Conservation (phyloP, 1,140 invertebrate genomes). For the Bombus pyrosoma region DNA sequence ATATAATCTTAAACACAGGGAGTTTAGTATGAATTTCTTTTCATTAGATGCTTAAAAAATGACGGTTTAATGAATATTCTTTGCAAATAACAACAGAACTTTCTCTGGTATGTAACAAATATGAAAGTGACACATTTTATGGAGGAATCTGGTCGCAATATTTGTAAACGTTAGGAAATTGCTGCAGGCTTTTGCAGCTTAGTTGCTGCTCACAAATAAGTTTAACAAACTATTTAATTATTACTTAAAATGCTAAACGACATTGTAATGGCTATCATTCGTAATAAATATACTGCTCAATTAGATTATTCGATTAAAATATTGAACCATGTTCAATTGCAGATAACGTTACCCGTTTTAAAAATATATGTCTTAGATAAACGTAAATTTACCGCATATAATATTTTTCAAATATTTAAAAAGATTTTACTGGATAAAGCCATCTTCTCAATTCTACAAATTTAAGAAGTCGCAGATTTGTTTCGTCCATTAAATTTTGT, state of each 20-base stretch:
- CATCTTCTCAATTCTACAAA: too few species aligned
- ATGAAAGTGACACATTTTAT: conserved; percentile 20
- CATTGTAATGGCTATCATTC: background rate
- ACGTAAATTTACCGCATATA: too few species aligned
- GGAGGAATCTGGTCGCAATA: background rate
- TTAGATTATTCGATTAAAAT: too few species aligned
- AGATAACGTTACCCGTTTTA: background rate
- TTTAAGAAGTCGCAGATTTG: too few species aligned
- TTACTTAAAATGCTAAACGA: too few species aligned
- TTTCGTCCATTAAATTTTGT: too few species aligned
- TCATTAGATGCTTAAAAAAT: background rate
- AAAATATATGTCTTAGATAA: background rate
- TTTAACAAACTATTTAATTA: too few species aligned
- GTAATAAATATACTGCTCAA: background rate
- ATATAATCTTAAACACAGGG: too few species aligned
- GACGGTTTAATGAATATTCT: background rate
- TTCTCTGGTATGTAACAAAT: conserved; percentile 6
- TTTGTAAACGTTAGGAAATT: background rate
- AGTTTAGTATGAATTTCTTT: background rate
- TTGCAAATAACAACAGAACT: background rate
- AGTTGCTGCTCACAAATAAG: too few species aligned
- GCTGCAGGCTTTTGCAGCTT: too few species aligned
- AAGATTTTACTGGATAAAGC: too few species aligned
- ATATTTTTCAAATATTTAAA: too few species aligned
- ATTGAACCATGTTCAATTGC: background rate